phyloP scores from a whole-genome alignment of 2,797 vertebrate genomes.

The Megaceryle alcyon region DNA sequence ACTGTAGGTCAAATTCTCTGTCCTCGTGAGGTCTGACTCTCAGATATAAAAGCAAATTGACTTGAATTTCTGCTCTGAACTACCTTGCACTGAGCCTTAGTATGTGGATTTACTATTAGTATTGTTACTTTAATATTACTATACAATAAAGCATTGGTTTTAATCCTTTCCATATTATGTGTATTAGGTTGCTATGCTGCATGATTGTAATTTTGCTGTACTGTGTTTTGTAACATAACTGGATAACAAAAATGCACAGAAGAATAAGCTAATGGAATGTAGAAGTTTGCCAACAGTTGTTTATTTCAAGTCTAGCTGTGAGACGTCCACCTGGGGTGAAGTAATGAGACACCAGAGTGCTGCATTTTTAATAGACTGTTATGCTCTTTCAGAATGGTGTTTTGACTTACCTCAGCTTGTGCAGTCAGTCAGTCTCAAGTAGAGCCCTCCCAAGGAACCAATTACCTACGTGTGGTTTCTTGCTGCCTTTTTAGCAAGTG shows the following conservation, averaged over 20 bases:
- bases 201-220: neutral
- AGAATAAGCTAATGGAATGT: neutral
- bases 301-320: neutral
- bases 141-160: neutral
- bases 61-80: neutral
- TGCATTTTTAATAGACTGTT: slow-evolving; percentile 51
- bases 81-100: neutral
- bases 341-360: slow-evolving; percentile 48
- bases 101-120: neutral
- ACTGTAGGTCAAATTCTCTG: neutral
- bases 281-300: neutral
- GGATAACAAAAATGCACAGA: neutral
- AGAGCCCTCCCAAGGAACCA: neutral
- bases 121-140: neutral
- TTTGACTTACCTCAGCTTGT: neutral
- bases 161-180: neutral
- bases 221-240: neutral
- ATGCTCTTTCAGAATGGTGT: neutral
- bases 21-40: neutral
- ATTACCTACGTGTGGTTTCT: neutral
- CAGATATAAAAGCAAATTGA: neutral
- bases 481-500: neutral
- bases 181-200: neutral
- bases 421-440: neutral
- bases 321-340: neutral